phyloP scores from a whole-genome alignment of 2,113 vertebrate species.

The Gila orcuttii region DNA sequence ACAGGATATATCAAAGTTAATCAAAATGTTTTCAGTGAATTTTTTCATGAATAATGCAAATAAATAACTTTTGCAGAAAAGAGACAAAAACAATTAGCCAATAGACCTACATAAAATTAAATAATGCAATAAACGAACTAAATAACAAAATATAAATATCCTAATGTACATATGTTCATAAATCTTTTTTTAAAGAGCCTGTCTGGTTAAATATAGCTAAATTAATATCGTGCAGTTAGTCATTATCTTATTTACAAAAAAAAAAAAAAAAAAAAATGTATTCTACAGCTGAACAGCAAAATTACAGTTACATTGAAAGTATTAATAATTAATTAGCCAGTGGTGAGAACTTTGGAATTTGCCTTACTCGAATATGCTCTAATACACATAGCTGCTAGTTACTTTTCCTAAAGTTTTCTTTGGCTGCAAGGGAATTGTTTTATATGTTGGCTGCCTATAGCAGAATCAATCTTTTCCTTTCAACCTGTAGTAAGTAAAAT shows the following conservation, averaged over 20 bases:
- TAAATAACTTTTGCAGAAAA: background rate
- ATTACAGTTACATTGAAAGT: background rate
- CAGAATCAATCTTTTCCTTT: background rate
- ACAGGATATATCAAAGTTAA: background rate
- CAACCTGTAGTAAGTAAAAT: background rate
- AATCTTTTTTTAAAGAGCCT: no score
- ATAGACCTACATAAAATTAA: no score
- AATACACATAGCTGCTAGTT: no score
- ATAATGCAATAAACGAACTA: no score
- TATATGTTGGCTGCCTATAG: no score
- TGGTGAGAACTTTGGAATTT: background rate
- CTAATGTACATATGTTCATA: no score
- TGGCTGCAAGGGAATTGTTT: background rate
- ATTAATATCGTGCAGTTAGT: no score
- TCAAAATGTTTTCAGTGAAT: background rate
- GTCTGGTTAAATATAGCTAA: no score
- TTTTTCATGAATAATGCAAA: background rate
- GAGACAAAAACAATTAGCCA: no score
- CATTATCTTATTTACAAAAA: no score
- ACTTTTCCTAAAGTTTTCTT: background rate
- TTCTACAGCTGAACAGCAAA: background rate
- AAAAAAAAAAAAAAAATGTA: background rate
- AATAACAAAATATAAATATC: no score
- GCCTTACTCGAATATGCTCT: background rate
- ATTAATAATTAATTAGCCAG: background rate